Evolutionary conservation across 2,113 vertebrate species (phyloP), one percentile per base, ranked within the genome.

Genomic region (Corythaixoides concolor): DNA sequence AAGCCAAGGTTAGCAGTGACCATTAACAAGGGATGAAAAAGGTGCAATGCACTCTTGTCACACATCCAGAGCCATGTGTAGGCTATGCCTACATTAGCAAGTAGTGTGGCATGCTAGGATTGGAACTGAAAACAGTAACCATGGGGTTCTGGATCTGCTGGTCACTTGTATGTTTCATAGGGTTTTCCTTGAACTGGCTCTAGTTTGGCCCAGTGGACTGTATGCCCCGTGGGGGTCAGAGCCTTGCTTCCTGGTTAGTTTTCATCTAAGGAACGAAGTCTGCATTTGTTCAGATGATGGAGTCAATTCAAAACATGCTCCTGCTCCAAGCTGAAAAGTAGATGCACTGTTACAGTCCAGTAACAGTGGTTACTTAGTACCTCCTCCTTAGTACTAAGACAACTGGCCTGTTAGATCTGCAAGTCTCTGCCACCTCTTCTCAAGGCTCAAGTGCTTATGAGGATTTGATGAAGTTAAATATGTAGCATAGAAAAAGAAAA

Each of bases 271-370:
- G 14, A 86, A 22, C 3, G 39, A 45, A 43, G 26, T 23, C 53
- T 64, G 12, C 4, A 1, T 30, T 82, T 60, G 45, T 56, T 85
- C 20, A 10, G 5, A 5, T 13, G 41, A 6, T 8, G 18, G 76
- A 32, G 58, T 72, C 11, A 20, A 2, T 49, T 55, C 37, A 27
- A 12, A 62, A 12, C 0, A 0, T 17, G 66, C 15, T 81, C 15
- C 63, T 81, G 52, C 67, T 70, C 28, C 56, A 62, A 70, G 87
- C 35, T 32, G 35, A 37, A 43, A 43, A 37, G 55, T 14, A 23
- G 20, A 28, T 55, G 32, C 22, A 9, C 16, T 7, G 33, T 23
- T 55, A 3, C 24, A 41, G 55, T 17, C 30, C 19, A 8, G 33
- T n/a, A n/a, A n/a, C n/a, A n/a, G n/a, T n/a, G n/a, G n/a, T n/a